Evolutionary conservation across 2,113 vertebrate species (phyloP), one percentile per base, ranked within the genome.

Genomic region (Megaceryle maxima): DNA sequence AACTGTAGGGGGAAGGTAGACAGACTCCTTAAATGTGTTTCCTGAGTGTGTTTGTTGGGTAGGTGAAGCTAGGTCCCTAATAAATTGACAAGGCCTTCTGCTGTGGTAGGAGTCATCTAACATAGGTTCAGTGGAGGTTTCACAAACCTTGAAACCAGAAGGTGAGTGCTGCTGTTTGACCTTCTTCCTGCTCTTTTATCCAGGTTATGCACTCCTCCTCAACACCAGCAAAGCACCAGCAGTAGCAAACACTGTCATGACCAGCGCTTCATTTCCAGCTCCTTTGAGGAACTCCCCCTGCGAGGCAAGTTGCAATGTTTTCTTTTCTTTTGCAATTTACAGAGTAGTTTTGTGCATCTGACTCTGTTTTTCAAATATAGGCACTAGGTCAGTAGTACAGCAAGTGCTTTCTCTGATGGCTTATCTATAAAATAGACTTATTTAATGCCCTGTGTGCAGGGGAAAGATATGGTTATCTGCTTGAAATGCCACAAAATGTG

Each of bases 281-380:
- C 99, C 99, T 16, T 97, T 99, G 63, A 99, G 99, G 96, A 99
- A 99, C 94, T 99, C 99, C 18, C 98, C 98, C 0, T 99, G 99
- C 46, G 98, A 98, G 98, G 99, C 98, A 98, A 99, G 99, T 98
- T 18, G 63, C 67, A 9, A 6, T 18, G 13, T 69, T 74, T 84
- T 70, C 56, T 87, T 39, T 56, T 77, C 25, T 83, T 78, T 46
- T 88, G 29, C 46, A 81, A 17, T 81, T 94, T 82, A 41, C 28
- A 69, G 56, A 75, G 9, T 12, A 80, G 79, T 81, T 83, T 59
- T 69, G 24, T 80, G 28, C 33, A 29, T 77, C 76, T 93, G 46
- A 79, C 22, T 83, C 18, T 20, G 31, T 17, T 82, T 94, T 94
- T 93, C 73, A 82, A 67, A 89, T 35, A 66, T 0, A 85, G n/a